These are phyloP conservation scores for Philotrypesis tridentata DNA, from an alignment of 1,140 invertebrate species.

Conservation along the genomic window DNA sequence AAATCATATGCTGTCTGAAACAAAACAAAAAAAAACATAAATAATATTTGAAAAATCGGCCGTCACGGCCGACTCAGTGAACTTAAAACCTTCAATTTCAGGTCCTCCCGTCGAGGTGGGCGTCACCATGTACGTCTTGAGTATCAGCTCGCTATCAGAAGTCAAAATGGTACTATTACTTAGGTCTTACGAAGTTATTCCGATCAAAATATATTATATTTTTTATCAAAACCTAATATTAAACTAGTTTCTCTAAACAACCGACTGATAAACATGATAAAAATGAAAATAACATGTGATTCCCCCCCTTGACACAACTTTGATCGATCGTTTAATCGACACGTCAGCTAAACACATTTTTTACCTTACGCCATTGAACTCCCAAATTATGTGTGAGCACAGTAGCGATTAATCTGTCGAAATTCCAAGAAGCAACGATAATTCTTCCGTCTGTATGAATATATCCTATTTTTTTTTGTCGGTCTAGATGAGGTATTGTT, in stretches of 20 bases:
- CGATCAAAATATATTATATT: constrained; percentile 59
- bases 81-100: constrained; percentile 79
- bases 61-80: constrained; percentile 69
- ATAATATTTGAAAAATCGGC: constrained; percentile 54
- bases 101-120: constrained; percentile 96
- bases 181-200: constrained; percentile 75
- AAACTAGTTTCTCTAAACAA: constrained; percentile 21
- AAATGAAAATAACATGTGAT: neutral
- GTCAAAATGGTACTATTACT: constrained; percentile 95
- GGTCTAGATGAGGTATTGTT: too few relatives aligned
- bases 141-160: constrained; percentile 98
- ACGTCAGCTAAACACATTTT: neutral
- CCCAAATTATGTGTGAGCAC: neutral
- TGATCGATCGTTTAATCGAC: neutral
- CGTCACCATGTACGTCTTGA: constrained; percentile 98
- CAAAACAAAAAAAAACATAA: constrained; percentile 31
- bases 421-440: too few relatives aligned
- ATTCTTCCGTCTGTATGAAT: too few relatives aligned
- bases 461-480: too few relatives aligned
- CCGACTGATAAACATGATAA: neutral
- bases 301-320: neutral
- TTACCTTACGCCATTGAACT: too few relatives aligned
- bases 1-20: constrained; percentile 30
- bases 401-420: neutral
- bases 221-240: constrained; percentile 26